Evolutionary conservation across 2,113 vertebrate genomes (phyloP).

Genomic region (Microtus oregoni): DNA sequence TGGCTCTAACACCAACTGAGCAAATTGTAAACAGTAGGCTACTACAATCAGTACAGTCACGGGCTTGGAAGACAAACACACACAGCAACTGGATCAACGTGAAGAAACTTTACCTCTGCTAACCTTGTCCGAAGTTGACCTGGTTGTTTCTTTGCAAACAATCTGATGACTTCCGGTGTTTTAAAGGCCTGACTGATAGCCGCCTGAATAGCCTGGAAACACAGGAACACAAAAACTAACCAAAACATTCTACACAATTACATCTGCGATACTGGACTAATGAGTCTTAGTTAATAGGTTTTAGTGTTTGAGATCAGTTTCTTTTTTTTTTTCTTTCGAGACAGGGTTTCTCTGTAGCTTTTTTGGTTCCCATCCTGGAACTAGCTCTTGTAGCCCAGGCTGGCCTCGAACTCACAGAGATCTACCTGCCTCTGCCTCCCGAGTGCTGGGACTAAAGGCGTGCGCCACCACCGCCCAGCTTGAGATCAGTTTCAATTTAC

Average conservation of each 20-base stretch:
- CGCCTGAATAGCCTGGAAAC: constrained; percentile 95
- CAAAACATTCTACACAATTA: background rate
- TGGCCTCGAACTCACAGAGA: too few relatives aligned
- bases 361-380: too few relatives aligned
- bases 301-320: background rate
- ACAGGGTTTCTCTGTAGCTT: too few relatives aligned
- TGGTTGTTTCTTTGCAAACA: constrained; percentile 95
- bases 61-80: constrained; percentile 23
- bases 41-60: constrained; percentile 11
- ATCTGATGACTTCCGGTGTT: constrained; percentile 97
- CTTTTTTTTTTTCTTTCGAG: too few relatives aligned
- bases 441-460: too few relatives aligned
- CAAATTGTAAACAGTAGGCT: constrained; percentile 26
- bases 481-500: constrained; percentile 1
- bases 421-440: too few relatives aligned
- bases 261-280: background rate
- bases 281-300: background rate
- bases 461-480: background rate
- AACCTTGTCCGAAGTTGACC: constrained; percentile 95
- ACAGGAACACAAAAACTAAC: constrained; percentile 46
- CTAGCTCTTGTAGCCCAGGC: too few relatives aligned
- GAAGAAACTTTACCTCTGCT: constrained; percentile 91
- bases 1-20: constrained; percentile 21
- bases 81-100: background rate
- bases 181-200: constrained; percentile 99